Evolutionary conservation across 2,113 vertebrate species (phyloP), one percentile per base, ranked within the genome.

Genomic region (Xenopus borealis): DNA sequence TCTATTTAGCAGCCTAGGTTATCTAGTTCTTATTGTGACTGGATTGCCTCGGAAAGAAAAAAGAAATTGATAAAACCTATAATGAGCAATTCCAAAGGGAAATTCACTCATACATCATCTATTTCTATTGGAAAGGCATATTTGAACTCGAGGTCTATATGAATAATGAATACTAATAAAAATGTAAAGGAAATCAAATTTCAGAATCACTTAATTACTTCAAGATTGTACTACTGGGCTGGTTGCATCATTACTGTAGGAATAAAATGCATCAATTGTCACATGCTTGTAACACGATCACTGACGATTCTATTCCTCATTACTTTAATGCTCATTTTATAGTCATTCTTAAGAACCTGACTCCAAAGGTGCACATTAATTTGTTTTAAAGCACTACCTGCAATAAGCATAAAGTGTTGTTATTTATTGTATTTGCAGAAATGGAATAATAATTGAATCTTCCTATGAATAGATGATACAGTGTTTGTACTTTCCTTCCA

Each of bases 401-500:
- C 13, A 55, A 55, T 55, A 55, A 55, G 53, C 17, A n/a, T 55
- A n/a, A 55, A 9, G 46, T 55, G 53, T n/a, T n/a, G 13, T 55
- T n/a, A 55, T 55, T 50, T 50, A 50, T 50, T 50, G 11, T 50
- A 50, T 50, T 55, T 55, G 1, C 17, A 55, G 53, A 55, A 55
- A 55, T 55, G 8, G 17, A 4, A 1, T n/a, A 11, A 17, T 55
- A 50, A 50, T 50, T 7, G 47, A 16, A 13, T 12, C 14, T 50
- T 50, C 14, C 47, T 50, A 4, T 16, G 9, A 12, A 16, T 16
- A 12, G 14, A 50, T 16, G 14, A 16, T 13, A 50, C 11, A 16
- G 14, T 50, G 47, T 2, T 13, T 12, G 47, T 23, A 18, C 53
- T 55, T 84, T 98, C 95, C 95, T 95, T 81, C 94, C 95, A 30